A percentile compares a stretch with the other conserved stretches of the same genome.
phyloP scores from a whole-genome alignment of 2,888 invertebrate genomes.

The Acleris emargana region DNA sequence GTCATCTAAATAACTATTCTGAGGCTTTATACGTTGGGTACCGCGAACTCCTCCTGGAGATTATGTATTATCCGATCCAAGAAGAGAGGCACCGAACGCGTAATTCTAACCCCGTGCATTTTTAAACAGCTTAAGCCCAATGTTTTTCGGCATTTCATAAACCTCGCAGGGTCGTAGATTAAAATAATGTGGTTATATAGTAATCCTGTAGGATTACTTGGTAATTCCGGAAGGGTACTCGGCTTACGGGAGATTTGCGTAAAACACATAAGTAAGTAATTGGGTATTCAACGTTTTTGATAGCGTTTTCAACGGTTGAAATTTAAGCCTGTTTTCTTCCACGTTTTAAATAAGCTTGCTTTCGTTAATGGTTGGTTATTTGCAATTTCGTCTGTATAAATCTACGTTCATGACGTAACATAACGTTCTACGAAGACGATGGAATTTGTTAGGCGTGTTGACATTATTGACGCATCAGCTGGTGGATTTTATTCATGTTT shows the following conservation, averaged over 20 bases:
- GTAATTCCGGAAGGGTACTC: slow-evolving; percentile 24
- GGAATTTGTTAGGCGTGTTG: no score
- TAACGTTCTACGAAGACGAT: no score
- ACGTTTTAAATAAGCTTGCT: not conserved
- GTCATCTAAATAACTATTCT: no score
- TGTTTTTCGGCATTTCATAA: slow-evolving; percentile 4
- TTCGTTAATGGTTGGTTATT: not conserved
- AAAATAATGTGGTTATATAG: slow-evolving; percentile 26
- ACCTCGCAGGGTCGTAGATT: slow-evolving; percentile 19
- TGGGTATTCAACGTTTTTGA: slow-evolving; percentile 25
- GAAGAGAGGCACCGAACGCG: no score
- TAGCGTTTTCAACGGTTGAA: slow-evolving; percentile 6
- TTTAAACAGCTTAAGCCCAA: not conserved
- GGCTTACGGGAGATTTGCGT: slow-evolving; percentile 24
- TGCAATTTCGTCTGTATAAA: no score
- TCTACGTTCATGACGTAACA: no score
- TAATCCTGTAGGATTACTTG: slow-evolving; percentile 9
- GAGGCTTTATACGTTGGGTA: no score
- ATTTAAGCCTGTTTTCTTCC: not conserved
- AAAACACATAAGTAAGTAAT: slow-evolving; percentile 29
- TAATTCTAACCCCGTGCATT: not conserved
- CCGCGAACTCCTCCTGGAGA: no score
- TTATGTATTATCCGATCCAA: no score
- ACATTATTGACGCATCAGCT: no score
- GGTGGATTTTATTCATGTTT: no score